Base-by-base conservation (phyloP, 2,797 vertebrate genomes). In the Epinephelus coioides region DNA sequence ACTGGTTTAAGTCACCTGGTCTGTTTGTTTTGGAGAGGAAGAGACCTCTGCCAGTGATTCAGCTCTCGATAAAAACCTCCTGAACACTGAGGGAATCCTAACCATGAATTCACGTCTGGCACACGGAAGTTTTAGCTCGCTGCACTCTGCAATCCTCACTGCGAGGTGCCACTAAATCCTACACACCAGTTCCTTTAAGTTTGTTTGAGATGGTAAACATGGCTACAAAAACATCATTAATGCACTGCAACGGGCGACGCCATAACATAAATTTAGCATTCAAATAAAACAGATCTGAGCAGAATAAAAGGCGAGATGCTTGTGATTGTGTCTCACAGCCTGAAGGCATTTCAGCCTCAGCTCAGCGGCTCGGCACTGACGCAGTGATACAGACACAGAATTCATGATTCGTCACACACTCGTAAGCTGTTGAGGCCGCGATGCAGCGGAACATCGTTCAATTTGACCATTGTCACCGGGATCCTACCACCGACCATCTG, bases 401-500 rank as follows among this genome's bases (percentile, higher is more conserved):
- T 51, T 78, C 19, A 46, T 25, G 27, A 65, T 50, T 59, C 0
- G 38, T 54, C 62, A 69, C 57, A 38, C 12, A n/a, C 6, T 54
- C 38, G n/a, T 17, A 46, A 46, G 18, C 38, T 23, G 27, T 74
- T 74, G 5, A 27, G 49, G 61, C 51, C 25, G 11, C 19, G 69
- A 44, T 70, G 64, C 44, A 25, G 64, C 53, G 51, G 49, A 73
- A 61, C 50, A 23, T 46, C 1, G 0, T 47, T 82, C 38, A 65
- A 50, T 62, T 63, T 23, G 1, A 53, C 11, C 18, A 23, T 40
- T 55, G 63, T 61, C 17, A n/a, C 40, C n/a, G 44, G 23, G 34
- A 69, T 69, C 34, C 47, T n/a, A 61, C 23, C 21, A 15, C 47
- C 8, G 63, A 23, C 67, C 53, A 25, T 61, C 43, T 73, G 53